Percentiles rank a stretch among this genome's conserved stretches.
phyloP scores from a whole-genome alignment of 2,888 invertebrate species.

The Calephelis perditalis region DNA sequence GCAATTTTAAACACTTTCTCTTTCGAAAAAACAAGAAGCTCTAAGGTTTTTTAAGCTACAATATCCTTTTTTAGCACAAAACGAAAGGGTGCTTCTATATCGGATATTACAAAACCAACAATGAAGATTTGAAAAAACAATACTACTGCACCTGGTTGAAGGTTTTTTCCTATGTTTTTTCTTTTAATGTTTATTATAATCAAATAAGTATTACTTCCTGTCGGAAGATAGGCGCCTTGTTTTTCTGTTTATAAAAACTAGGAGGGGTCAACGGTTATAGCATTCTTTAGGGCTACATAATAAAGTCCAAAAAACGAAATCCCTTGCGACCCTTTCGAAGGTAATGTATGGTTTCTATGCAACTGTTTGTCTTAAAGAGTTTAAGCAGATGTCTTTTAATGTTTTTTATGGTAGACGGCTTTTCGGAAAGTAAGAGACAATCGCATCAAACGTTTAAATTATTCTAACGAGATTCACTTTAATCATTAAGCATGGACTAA shows the following conservation, averaged over 20 bases:
- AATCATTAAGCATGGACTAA: no score
- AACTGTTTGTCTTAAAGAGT: neutral
- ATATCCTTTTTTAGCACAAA: slow-evolving; percentile 35
- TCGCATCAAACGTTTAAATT: no score
- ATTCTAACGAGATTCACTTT: no score
- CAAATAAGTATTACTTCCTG: slow-evolving; percentile 75
- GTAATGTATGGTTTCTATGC: slow-evolving; percentile 4
- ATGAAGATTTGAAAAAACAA: slow-evolving; percentile 54
- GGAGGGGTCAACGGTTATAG: slow-evolving; percentile 16
- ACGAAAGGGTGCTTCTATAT: slow-evolving; percentile 52
- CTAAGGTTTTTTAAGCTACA: slow-evolving; percentile 42
- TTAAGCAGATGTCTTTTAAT: slow-evolving; percentile 3
- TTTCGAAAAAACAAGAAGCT: slow-evolving; percentile 35
- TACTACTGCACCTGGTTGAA: slow-evolving; percentile 60
- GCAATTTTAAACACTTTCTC: slow-evolving; percentile 48
- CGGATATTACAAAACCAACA: slow-evolving; percentile 62
- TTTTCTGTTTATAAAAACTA: slow-evolving; percentile 46
- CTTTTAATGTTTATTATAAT: slow-evolving; percentile 68
- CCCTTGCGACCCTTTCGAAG: neutral
- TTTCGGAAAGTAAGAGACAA: no score
- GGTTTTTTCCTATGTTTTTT: neutral
- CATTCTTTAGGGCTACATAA: slow-evolving; percentile 23
- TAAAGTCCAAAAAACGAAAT: slow-evolving; percentile 10
- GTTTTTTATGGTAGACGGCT: no score
- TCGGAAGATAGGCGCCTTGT: slow-evolving; percentile 69